Conservation (phyloP, 2,113 vertebrate genomes). For the Peromyscus leucopus region DNA sequence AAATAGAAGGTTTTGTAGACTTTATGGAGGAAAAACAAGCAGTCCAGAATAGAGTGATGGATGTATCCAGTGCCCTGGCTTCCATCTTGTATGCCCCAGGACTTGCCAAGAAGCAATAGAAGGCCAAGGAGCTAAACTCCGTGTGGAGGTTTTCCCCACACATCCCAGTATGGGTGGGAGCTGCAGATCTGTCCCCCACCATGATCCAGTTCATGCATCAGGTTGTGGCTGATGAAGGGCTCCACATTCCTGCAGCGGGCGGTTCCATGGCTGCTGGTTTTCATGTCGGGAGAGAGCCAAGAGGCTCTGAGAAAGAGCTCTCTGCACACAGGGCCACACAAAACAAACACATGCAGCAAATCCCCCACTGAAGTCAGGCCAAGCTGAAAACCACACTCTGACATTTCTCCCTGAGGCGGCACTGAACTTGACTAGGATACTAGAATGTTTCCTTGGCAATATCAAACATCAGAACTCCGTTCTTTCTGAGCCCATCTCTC, state of each 20-base stretch:
- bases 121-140: background rate
- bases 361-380: background rate
- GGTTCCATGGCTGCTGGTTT: background rate
- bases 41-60: background rate
- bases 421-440: conserved; percentile 40
- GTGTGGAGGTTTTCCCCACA: background rate
- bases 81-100: background rate
- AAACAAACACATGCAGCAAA: background rate
- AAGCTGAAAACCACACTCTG: background rate
- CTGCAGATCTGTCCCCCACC: accelerated
- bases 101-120: background rate
- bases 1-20: background rate
- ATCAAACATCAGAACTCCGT: background rate
- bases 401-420: background rate
- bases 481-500: conserved; percentile 24
- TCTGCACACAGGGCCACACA: background rate
- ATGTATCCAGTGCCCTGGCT: background rate
- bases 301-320: background rate
- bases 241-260: background rate
- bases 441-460: conserved; percentile 10
- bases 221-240: too few species aligned
- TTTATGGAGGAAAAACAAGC: background rate
- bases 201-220: background rate
- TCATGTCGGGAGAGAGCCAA: background rate
- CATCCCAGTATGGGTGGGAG: background rate